phyloP scores from a whole-genome alignment of 2,888 invertebrate genomes.

The Tetragonula carbonaria region DNA sequence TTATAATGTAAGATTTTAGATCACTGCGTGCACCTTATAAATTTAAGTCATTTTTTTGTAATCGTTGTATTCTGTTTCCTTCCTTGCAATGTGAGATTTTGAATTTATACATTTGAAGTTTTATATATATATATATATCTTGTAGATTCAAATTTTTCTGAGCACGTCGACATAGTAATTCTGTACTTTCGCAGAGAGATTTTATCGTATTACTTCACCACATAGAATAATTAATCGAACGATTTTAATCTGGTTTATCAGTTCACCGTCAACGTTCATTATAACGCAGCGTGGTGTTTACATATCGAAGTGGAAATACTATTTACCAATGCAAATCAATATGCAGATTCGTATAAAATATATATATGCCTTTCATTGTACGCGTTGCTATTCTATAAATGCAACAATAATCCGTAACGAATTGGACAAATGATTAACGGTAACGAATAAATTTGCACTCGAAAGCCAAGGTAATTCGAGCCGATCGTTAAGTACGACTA shows the following conservation, averaged over 20 bases:
- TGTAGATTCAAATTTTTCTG: background rate
- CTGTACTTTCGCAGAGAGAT: background rate
- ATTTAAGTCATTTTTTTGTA: no score
- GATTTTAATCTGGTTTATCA: background rate
- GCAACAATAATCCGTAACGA: no score
- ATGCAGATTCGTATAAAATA: background rate
- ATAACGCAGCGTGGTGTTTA: background rate
- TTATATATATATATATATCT: background rate
- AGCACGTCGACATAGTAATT: background rate
- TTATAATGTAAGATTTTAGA: no score
- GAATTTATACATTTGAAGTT: no score
- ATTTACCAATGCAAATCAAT: slow-evolving; percentile 4
- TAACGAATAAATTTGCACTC: background rate
- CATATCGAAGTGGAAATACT: background rate
- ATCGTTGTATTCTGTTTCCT: no score
- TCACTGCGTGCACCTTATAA: no score
- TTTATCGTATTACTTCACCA: background rate
- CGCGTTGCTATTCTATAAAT: background rate
- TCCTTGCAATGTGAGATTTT: no score
- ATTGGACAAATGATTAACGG: background rate
- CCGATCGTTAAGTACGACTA: no score
- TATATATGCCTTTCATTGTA: no score
- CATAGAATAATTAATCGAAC: background rate
- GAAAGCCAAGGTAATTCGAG: background rate
- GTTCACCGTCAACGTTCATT: background rate